These are phyloP conservation scores for Candidula unifasciata DNA, from an alignment of 2,888 invertebrate species.

Conservation along the genomic window DNA sequence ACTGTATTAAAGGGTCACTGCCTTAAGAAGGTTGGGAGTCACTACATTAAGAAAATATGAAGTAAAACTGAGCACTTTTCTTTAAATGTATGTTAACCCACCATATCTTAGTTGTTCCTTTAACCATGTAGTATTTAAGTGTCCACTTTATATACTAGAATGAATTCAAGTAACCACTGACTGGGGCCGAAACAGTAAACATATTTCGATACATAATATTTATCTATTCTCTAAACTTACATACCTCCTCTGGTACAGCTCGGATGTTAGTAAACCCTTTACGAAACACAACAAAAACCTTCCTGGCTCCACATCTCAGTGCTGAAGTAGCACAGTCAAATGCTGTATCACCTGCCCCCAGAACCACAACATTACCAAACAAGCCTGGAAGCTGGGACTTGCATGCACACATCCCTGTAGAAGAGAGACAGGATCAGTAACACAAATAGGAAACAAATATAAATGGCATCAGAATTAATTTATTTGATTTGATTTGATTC, in stretches of 20 bases:
- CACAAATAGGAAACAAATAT: neutral
- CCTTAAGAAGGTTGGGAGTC: too few relatives aligned
- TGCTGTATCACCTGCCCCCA: slow-evolving; percentile 98
- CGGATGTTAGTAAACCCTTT: slow-evolving; percentile 95
- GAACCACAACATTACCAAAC: slow-evolving; percentile 90
- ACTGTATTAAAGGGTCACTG: too few relatives aligned
- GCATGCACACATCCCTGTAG: slow-evolving; percentile 87
- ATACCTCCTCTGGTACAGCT: slow-evolving; percentile 97
- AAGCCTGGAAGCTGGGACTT: slow-evolving; percentile 86
- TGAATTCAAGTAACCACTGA: too few relatives aligned
- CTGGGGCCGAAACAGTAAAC: too few relatives aligned
- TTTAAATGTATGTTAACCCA: too few relatives aligned
- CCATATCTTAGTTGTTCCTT: too few relatives aligned
- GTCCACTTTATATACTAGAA: too few relatives aligned
- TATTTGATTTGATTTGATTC: neutral
- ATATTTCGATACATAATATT: too few relatives aligned
- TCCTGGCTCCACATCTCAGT: slow-evolving; percentile 92
- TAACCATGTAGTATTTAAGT: too few relatives aligned
- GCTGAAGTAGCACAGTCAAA: slow-evolving; percentile 99
- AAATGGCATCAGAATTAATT: neutral
- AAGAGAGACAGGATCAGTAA: neutral
- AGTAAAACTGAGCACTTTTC: too few relatives aligned
- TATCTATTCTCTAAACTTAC: neutral
- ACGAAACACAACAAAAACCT: slow-evolving; percentile 95
- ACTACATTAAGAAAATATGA: too few relatives aligned